Conservation (phyloP, 2,888 invertebrate genomes). For the Cremastinae sp. region DNA sequence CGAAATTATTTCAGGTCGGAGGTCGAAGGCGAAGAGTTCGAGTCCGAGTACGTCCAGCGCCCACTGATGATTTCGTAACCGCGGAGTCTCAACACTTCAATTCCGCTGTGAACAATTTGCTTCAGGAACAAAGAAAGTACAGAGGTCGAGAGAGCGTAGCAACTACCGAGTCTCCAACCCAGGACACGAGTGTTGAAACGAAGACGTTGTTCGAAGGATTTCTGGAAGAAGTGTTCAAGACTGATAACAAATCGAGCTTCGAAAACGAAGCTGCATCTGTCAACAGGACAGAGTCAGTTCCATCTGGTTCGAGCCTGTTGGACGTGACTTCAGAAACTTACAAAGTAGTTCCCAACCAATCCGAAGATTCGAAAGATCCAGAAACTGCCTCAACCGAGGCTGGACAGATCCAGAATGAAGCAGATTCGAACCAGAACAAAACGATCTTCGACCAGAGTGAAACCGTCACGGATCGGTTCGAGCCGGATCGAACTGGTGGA, state of each 20-base stretch:
- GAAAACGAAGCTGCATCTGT: constrained; percentile 58
- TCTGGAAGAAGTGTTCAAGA: constrained; percentile 69
- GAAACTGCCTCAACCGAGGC: neutral
- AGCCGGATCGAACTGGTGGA: no score
- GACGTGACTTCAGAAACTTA: neutral
- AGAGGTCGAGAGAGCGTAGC: constrained; percentile 45
- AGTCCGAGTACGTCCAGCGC: constrained; percentile 86
- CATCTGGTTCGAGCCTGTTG: neutral
- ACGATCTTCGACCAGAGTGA: neutral
- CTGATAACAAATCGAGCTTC: constrained; percentile 63
- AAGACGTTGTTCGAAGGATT: constrained; percentile 68
- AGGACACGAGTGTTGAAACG: constrained; percentile 25
- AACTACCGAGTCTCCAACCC: constrained; percentile 16
- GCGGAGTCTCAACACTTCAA: constrained; percentile 90
- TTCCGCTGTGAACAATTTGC: constrained; percentile 73
- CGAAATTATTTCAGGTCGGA: constrained; percentile 63
- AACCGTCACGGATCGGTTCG: neutral
- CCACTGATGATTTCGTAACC: constrained; percentile 86
- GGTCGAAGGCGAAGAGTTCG: constrained; percentile 86
- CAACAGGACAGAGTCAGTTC: constrained; percentile 30
- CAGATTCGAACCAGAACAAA: neutral
- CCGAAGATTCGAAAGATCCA: neutral
- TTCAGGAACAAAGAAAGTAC: constrained; percentile 66
- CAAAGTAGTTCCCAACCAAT: neutral
- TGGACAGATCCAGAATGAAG: neutral